Conservation (phyloP, 2,888 invertebrate genomes). For the Penaeus monodon region DNA sequence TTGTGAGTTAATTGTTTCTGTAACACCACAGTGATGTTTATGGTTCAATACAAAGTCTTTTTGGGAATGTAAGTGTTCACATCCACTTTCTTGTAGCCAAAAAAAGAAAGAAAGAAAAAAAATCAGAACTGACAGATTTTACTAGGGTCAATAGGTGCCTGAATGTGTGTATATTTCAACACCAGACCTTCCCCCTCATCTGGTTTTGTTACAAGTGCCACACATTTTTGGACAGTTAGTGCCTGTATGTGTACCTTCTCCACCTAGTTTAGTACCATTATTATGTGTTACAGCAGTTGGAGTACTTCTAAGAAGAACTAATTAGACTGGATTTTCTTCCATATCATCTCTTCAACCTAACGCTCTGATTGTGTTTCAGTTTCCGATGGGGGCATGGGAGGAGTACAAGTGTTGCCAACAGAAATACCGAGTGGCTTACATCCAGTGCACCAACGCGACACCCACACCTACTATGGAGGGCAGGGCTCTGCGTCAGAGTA, state of each 20-base stretch:
- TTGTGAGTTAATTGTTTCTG: neutral
- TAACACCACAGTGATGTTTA: neutral
- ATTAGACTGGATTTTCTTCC: neutral
- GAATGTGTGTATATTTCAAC: constrained; percentile 27
- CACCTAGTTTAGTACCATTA: constrained; percentile 14
- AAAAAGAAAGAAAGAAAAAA: neutral
- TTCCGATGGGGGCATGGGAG: constrained; percentile 49
- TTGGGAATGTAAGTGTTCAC: constrained; percentile 46
- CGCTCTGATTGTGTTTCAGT: constrained; percentile 37
- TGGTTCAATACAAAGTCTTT: constrained; percentile 18
- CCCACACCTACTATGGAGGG: constrained; percentile 48
- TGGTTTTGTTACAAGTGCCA: neutral
- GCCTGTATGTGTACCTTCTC: constrained; percentile 36
- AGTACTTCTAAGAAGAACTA: constrained; percentile 25
- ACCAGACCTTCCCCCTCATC: constrained; percentile 5
- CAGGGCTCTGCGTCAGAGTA: constrained; percentile 29
- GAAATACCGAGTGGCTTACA: constrained; percentile 47
- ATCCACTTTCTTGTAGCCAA: constrained; percentile 35
- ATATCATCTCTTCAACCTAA: neutral
- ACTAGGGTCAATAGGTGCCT: no score
- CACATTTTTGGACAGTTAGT: constrained; percentile 15
- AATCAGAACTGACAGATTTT: no score
- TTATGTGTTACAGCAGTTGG: constrained; percentile 5
- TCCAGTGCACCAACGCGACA: constrained; percentile 58
- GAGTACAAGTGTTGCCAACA: constrained; percentile 50